Base-by-base conservation (phyloP, 30 jellyfish, hydroid and myxozoan genomes). In the Hydractinia symbiolongicarpus region DNA sequence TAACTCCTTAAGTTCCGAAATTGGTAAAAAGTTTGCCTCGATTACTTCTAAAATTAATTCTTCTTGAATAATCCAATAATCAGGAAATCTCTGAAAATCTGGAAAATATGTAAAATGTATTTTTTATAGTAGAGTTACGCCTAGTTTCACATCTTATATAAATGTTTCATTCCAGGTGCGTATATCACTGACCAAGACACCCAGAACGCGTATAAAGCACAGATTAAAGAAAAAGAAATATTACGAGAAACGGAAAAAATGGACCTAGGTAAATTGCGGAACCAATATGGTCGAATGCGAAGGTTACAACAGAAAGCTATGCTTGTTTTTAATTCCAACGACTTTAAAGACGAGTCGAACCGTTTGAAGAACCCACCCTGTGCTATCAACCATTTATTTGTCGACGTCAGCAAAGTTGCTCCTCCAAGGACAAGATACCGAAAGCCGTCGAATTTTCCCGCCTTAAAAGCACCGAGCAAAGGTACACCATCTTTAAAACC, bases 241-340 rank as follows among this genome's bases (percentile, higher is more conserved):
- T 51, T 16, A n/a, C 79, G 95, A n/a, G 95, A 90, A 40, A 81
- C 62, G 20, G 95, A 86, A 82, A 84, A 82, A 50, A 61, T 90
- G 49, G 91, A 90, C 67, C 57, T 90, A 66, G 69, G 74, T 58
- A 81, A 86, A 20, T 57, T 90, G 57, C 91, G 79, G 78, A 81
- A 60, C 49, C 97, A 90, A 66, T 90, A 90, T 78, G 90, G 84
- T 69, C 95, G 95, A 76, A 90, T 90, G 97, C 86, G 95, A 8
- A 78, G 86, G 61, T 51, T 90, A 52, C 97, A 90, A 54, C 86
- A 82, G 87, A 90, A 77, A 15, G 91, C 95, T 61, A 86, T 90
- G 95, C 82, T 90, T 52, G 97, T 90, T 40, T 90, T 90, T 83
- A 89, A 89, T 49, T 54, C 93, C 54, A 71, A 79, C 89, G 82